Evolutionary conservation across 2,888 invertebrate genomes (phyloP).

Genomic region (Drosophila hawaiiensis): DNA sequence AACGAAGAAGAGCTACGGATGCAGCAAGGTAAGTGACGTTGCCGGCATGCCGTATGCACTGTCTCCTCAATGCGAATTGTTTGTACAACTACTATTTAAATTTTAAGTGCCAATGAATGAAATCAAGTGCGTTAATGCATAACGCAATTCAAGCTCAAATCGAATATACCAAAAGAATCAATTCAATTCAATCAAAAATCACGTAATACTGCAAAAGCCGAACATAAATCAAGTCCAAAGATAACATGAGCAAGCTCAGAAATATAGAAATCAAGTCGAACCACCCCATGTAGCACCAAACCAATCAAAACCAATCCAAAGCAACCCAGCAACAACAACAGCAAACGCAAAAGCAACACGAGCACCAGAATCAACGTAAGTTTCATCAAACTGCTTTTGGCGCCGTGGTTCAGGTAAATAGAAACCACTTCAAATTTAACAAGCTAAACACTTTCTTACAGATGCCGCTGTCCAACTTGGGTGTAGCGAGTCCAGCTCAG

Average conservation of each 20-base stretch:
- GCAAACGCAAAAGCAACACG: constrained; percentile 2
- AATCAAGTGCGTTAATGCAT: constrained; percentile 16
- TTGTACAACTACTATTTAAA: constrained; percentile 59
- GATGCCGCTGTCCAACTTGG: constrained; percentile 15
- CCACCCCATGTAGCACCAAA: constrained; percentile 25
- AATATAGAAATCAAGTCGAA: constrained; percentile 27
- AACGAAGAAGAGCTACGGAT: constrained; percentile 95
- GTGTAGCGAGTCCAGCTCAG: background rate
- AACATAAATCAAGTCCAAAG: constrained; percentile 25
- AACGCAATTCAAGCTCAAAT: constrained; percentile 23
- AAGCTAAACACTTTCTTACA: constrained; percentile 59
- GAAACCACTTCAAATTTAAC: constrained; percentile 38
- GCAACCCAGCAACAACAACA: constrained; percentile 14
- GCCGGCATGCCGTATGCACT: constrained; percentile 19
- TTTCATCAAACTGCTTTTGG: constrained; percentile 19
- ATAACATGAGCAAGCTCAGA: constrained; percentile 14
- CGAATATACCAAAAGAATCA: constrained; percentile 20
- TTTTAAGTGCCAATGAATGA: constrained; percentile 57
- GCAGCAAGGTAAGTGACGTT: constrained; percentile 91
- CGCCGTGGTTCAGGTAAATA: constrained; percentile 67
- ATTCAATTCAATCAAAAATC: background rate
- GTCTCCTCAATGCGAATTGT: constrained; percentile 54
- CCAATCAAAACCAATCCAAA: constrained; percentile 19
- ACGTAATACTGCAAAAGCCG: constrained; percentile 13
- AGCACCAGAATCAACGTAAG: constrained; percentile 22